Conservation (phyloP, 2,113 vertebrate species). For the Acanthochromis polyacanthus region DNA sequence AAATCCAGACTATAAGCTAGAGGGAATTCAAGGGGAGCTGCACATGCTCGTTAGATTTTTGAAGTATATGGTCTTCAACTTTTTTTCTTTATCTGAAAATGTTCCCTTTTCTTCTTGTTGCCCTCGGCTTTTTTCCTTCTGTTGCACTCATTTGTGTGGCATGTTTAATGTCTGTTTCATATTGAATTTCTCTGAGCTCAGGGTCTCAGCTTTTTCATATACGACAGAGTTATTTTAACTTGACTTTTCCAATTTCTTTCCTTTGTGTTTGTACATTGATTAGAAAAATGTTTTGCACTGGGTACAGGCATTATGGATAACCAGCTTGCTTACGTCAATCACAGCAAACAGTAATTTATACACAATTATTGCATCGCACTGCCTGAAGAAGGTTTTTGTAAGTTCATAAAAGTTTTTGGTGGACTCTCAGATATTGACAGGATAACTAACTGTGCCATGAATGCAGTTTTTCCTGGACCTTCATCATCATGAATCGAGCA, state of each 20-base stretch:
- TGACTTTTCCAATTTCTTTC: fast-evolving
- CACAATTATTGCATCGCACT: conserved; percentile 43
- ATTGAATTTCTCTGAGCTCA: background rate
- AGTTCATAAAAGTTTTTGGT: too few relatives aligned
- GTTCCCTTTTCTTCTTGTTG: background rate
- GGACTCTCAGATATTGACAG: too few relatives aligned
- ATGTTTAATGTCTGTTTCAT: background rate
- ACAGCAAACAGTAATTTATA: conserved; percentile 43
- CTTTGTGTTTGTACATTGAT: conserved; percentile 2
- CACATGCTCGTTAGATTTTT: background rate
- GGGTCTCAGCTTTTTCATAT: background rate
- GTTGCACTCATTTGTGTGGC: background rate
- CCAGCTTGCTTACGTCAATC: conserved; percentile 17
- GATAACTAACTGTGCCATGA: too few relatives aligned
- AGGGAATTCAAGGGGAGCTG: too few relatives aligned
- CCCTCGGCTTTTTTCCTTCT: background rate
- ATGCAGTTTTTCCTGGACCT: too few relatives aligned
- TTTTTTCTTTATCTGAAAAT: background rate
- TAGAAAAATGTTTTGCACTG: conserved; percentile 41
- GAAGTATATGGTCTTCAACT: background rate
- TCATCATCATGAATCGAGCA: too few relatives aligned
- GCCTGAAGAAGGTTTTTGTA: conserved; percentile 3
- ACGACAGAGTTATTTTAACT: background rate
- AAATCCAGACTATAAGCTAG: too few relatives aligned
- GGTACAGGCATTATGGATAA: conserved; percentile 10